Evolutionary conservation across 2,888 invertebrate species (phyloP), one percentile per base, ranked within the genome.

Genomic region (Dasysyrphus tricinctus): DNA sequence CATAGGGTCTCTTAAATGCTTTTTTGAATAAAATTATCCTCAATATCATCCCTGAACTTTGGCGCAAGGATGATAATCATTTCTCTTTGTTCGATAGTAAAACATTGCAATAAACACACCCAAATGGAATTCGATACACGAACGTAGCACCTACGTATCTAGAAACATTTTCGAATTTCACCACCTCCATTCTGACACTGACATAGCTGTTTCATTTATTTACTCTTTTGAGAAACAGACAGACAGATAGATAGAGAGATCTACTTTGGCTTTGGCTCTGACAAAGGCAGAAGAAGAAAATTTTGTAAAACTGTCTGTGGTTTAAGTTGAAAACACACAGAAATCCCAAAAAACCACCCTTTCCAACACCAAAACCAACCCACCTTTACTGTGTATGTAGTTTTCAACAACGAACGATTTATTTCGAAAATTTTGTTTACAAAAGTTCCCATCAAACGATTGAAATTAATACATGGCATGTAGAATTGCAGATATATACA

Each of bases 121-220:
- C 49, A 37, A 16, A 9, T 69, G 51, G 11, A 69, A 39, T 54
- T 54, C 39, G 16, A 54, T 37, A 47, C 14, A 65, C 19, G 11
- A 7, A 16, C 7, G 16, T n/a, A 16, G 3, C 14, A 2, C n/a
- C n/a, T n/a, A n/a, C n/a, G n/a, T 24, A n/a, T 7, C 16, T 12
- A 34, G 32, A 47, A 67, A 37, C 24, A 51, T 24, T 51, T 51
- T 51, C 37, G 11, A 51, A 51, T 67, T 54, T 80, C 16, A 59
- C 19, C 63, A 54, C 14, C n/a, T 19, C 5, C 47, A 14, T 39
- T 51, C 59, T 29, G 57, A 37, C 49, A 70, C 72, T 56, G 72
- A 56, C 69, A 61, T 70, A 57, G 34, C 51, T 69, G 24, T 39
- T 57, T 51, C 37, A 59, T 70, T 70, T 61, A 77, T 77, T 77